Conservation (phyloP, 2,797 vertebrate genomes). For the Borostomias antarcticus region DNA sequence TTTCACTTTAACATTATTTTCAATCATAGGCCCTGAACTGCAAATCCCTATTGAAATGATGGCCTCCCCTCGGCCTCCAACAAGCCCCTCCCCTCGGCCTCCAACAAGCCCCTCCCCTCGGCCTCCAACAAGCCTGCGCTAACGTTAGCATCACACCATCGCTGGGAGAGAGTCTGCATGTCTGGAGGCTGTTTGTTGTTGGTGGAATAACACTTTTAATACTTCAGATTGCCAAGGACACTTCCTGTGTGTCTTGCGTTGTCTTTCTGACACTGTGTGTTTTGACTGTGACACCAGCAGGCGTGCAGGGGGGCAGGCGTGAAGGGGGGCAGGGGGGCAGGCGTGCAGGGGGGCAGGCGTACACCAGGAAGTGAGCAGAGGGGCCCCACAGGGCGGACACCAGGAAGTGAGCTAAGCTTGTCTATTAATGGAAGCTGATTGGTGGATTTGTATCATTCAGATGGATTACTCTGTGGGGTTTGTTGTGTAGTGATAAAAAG, state of each 20-base stretch:
- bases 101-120: conserved; percentile 22
- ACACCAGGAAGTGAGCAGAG: not conserved
- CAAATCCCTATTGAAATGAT: not conserved
- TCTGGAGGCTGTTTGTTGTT: conserved; percentile 72
- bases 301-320: conserved; percentile 41
- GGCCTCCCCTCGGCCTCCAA: conserved; percentile 24
- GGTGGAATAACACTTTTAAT: conserved; percentile 69
- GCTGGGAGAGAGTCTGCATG: conserved; percentile 58
- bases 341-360: too few species aligned
- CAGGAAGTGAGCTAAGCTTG: not conserved
- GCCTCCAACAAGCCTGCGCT: conserved; percentile 18
- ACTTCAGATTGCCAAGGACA: conserved; percentile 63
- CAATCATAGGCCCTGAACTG: not conserved
- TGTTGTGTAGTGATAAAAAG: not conserved
- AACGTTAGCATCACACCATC: conserved; percentile 66
- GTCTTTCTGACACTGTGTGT: conserved; percentile 54
- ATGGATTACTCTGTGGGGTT: not conserved
- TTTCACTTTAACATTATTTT: not conserved
- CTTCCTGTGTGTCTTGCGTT: conserved; percentile 61
- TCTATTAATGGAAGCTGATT: not conserved
- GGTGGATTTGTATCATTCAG: not conserved
- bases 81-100: conserved; percentile 28
- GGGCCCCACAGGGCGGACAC: too few species aligned
- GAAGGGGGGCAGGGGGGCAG: conserved; percentile 1
- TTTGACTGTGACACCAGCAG: conserved; percentile 57